Conservation (phyloP, 2,113 vertebrate genomes). For the Pelusios castaneus region DNA sequence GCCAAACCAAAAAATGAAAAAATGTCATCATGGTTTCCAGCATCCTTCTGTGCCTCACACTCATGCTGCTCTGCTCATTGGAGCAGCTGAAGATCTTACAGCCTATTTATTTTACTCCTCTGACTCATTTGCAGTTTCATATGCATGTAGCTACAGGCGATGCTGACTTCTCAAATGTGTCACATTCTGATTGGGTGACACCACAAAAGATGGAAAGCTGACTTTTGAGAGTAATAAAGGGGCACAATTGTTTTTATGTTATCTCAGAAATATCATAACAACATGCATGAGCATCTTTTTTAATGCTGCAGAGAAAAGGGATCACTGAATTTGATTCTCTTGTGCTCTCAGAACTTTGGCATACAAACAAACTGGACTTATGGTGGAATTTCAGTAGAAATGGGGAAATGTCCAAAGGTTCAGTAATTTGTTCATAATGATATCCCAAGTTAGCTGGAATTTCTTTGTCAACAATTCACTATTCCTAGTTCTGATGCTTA, state of each 20-base stretch:
- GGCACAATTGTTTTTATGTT: slow-evolving; percentile 10
- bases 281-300: not conserved
- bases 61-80: not conserved
- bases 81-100: not conserved
- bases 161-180: not conserved
- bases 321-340: not conserved
- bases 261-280: slow-evolving; percentile 23
- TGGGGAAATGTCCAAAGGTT: not conserved
- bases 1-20: slow-evolving; percentile 2
- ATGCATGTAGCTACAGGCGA: not conserved
- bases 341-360: not conserved
- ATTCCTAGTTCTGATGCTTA: not conserved
- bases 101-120: slow-evolving; percentile 15
- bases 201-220: slow-evolving; percentile 21
- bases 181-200: not conserved
- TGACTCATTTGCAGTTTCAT: slow-evolving; percentile 21
- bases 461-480: not conserved
- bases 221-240: not conserved
- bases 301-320: not conserved
- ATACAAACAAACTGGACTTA: not conserved
- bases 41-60: not conserved
- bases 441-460: not conserved
- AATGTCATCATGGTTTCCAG: not conserved
- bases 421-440: not conserved
- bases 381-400: not conserved